Conservation (phyloP, 2,888 invertebrate species). For the Alloscopus bannaensis region DNA sequence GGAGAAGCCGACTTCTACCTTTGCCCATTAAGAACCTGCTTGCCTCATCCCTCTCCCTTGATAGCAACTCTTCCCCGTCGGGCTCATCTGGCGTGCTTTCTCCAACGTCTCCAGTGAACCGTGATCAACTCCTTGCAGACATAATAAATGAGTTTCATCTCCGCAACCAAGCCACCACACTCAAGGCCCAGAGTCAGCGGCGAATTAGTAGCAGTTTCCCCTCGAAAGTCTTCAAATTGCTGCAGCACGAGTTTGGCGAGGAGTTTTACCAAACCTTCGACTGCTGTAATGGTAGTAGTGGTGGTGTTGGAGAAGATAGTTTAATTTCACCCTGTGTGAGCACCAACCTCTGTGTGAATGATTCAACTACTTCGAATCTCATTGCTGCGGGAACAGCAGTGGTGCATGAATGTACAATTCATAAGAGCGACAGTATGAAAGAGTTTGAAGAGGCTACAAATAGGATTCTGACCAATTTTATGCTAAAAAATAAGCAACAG, state of each 20-base stretch:
- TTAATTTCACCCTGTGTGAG: constrained; percentile 64
- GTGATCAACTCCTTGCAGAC: constrained; percentile 72
- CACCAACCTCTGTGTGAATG: constrained; percentile 57
- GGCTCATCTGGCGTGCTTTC: constrained; percentile 72
- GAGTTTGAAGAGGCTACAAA: constrained; percentile 68
- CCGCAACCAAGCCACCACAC: constrained; percentile 55
- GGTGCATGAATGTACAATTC: constrained; percentile 69
- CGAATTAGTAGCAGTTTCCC: constrained; percentile 69
- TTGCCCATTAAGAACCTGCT: constrained; percentile 66
- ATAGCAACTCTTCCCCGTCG: constrained; percentile 71
- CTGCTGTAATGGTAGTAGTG: constrained; percentile 61
- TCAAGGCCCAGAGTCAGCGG: constrained; percentile 51
- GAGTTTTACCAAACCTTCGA: constrained; percentile 73
- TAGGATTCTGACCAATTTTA: constrained; percentile 64
- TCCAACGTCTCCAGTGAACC: constrained; percentile 72
- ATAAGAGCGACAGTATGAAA: constrained; percentile 69
- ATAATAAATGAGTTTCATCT: constrained; percentile 73
- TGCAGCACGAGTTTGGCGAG: constrained; percentile 72
- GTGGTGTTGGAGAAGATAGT: constrained; percentile 47
- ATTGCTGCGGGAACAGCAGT: constrained; percentile 38
- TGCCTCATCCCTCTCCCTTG: constrained; percentile 64
- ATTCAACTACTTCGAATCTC: constrained; percentile 21
- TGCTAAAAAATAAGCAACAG: constrained; percentile 61
- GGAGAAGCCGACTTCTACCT: constrained; percentile 66
- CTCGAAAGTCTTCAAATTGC: constrained; percentile 73